phyloP scores from a whole-genome alignment of 1,140 invertebrate genomes.

The Agraylea sexmaculata region DNA sequence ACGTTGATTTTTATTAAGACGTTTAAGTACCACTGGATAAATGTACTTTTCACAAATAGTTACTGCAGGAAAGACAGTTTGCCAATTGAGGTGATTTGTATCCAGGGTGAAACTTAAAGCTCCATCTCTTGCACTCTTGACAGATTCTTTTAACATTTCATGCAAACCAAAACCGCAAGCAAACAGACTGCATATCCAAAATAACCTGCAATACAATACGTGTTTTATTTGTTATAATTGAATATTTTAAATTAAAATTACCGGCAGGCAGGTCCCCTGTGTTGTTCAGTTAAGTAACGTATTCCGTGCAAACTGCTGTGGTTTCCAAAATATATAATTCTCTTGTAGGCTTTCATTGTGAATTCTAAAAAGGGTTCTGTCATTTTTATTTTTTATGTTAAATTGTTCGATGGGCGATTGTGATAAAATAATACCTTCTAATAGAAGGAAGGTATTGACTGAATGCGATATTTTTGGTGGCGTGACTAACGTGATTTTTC shows the following conservation, averaged over 20 bases:
- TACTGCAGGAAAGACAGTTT: conserved; percentile 44
- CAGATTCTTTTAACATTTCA: conserved; percentile 28
- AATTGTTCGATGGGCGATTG: too few species aligned
- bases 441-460: too few species aligned
- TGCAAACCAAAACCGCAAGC: conserved; percentile 29
- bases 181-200: conserved; percentile 31
- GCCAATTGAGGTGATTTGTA: conserved; percentile 41
- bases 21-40: conserved; percentile 24
- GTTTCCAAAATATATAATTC: conserved; percentile 12
- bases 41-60: conserved; percentile 40
- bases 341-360: too few species aligned
- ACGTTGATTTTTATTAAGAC: conserved; percentile 24
- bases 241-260: neutral
- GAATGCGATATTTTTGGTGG: too few species aligned
- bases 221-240: too few species aligned
- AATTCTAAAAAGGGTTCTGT: too few species aligned
- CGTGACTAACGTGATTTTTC: too few species aligned
- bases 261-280: conserved; percentile 12
- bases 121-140: conserved; percentile 26
- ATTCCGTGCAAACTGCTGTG: conserved; percentile 18
- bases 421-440: too few species aligned
- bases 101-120: conserved; percentile 42
- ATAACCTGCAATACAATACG: conserved; percentile 30
- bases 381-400: too few species aligned
- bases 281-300: conserved; percentile 12